phyloP scores from a whole-genome alignment of 1,140 invertebrate species.

The Ips nitidus region DNA sequence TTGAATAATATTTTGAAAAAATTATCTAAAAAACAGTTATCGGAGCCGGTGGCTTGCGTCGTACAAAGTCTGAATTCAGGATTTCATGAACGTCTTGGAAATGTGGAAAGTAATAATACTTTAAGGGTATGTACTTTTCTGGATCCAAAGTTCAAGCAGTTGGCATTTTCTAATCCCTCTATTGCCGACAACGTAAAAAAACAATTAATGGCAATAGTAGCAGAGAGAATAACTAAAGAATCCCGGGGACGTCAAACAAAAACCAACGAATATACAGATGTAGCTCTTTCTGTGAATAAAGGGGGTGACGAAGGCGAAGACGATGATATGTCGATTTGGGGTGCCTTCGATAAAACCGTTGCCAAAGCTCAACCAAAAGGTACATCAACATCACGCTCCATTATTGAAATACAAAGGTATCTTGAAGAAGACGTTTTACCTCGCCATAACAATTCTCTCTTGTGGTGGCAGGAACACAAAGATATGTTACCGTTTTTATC shows the following conservation, averaged over 20 bases:
- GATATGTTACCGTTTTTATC: too few relatives aligned
- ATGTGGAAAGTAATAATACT: background rate
- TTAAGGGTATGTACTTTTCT: background rate
- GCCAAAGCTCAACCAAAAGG: too few relatives aligned
- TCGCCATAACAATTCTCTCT: too few relatives aligned
- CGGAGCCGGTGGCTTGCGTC: background rate
- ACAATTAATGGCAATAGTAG: background rate
- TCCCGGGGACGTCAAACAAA: too few relatives aligned
- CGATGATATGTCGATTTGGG: conserved; percentile 1
- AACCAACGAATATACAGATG: too few relatives aligned
- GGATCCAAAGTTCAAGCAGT: background rate
- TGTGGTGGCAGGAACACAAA: too few relatives aligned
- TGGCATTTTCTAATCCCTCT: background rate
- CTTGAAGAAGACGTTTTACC: background rate
- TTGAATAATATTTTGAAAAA: background rate
- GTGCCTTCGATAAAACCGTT: background rate
- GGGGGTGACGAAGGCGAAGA: too few relatives aligned
- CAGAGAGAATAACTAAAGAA: background rate
- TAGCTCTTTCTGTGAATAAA: too few relatives aligned
- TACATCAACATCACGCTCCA: background rate
- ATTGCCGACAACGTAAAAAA: background rate
- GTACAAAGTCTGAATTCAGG: background rate
- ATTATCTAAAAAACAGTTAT: background rate
- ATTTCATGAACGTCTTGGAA: background rate
- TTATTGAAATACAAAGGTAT: conserved; percentile 4